Base-by-base conservation (phyloP, 2,113 vertebrate genomes). In the Thunnus thynnus region DNA sequence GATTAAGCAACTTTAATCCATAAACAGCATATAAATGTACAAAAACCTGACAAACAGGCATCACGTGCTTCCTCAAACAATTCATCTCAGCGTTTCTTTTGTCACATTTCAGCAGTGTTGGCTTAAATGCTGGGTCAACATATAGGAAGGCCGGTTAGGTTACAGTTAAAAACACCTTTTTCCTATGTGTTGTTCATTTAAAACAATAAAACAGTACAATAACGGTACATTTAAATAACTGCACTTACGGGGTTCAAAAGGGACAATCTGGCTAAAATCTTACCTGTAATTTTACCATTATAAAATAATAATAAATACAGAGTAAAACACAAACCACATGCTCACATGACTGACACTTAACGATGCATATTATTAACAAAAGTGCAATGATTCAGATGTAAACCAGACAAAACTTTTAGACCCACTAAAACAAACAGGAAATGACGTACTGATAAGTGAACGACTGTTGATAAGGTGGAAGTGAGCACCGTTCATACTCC, bases 301-400 rank as follows among this genome's bases (percentile, higher is more conserved):
- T 51, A 68, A 68, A n/a, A 68, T 48, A 5, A 13, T 22, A 14
- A 72, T 44, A 56, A 64, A 78, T n/a, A 71, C 36, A 68, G 16
- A 48, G 55, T 5, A 32, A 72, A 63, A 70, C 44, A 55, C 18
- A 44, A 32, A 66, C 57, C 55, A 36, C 32, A 46, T 4, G 17
- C 11, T 67, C 8, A 48, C 27, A 20, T 48, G 60, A 75, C 66
- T 54, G 51, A 80, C 11, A 78, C 18, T 62, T 51, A 14, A 25
- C 46, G 54, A 88, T 82, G 72, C 58, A 83, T 76, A 80, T 86
- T 30, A 50, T 13, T 52, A 80, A 81, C 57, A 86, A 88, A 90
- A 92, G 89, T 91, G 89, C 89, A 83, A 81, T 22, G 58, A 72
- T 69, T 88, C 70, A 55, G 55, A 69, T 47, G 74, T 68, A 79